Percentiles rank a stretch among this genome's conserved stretches.
Conservation (phyloP, 2,113 vertebrate genomes). For the Scophthalmus maximus region DNA sequence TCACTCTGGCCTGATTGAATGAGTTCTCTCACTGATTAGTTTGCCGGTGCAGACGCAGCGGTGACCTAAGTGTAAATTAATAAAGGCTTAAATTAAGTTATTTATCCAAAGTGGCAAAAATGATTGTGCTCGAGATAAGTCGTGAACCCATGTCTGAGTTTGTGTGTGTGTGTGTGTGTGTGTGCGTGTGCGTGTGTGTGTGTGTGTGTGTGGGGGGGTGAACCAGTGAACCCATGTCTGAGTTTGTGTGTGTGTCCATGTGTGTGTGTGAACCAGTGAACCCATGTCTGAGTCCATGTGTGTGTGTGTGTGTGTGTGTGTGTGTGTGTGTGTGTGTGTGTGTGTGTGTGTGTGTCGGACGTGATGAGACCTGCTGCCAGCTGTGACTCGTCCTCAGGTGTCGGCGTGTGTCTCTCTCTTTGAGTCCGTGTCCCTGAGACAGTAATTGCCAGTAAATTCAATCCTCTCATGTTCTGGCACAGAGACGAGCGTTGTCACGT, state of each 20-base stretch:
- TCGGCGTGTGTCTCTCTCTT: constrained; percentile 41
- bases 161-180: too few relatives aligned
- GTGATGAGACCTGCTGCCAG: constrained; percentile 40
- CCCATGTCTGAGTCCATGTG: too few relatives aligned
- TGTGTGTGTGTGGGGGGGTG: constrained; percentile 1
- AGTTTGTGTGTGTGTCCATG: too few relatives aligned
- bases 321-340: background rate
- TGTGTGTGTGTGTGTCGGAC: constrained; percentile 1
- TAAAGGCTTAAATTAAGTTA: constrained; percentile 6
- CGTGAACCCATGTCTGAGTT: too few relatives aligned
- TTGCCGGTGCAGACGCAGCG: background rate
- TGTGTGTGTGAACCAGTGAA: too few relatives aligned
- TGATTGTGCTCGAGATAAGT: too few relatives aligned
- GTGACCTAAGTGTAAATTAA: constrained; percentile 10
- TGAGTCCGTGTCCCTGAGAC: constrained; percentile 49
- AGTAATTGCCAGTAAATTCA: constrained; percentile 64
- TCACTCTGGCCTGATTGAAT: background rate
- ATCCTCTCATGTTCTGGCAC: constrained; percentile 50
- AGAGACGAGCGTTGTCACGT: constrained; percentile 43
- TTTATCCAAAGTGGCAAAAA: constrained; percentile 3
- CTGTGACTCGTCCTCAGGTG: constrained; percentile 46
- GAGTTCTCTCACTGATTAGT: background rate
- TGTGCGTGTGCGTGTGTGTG: background rate
- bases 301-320: too few relatives aligned
- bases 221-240: too few relatives aligned